Evolutionary conservation across 1,140 invertebrate species (phyloP).

Genomic region (Notospermus geniculatus): DNA sequence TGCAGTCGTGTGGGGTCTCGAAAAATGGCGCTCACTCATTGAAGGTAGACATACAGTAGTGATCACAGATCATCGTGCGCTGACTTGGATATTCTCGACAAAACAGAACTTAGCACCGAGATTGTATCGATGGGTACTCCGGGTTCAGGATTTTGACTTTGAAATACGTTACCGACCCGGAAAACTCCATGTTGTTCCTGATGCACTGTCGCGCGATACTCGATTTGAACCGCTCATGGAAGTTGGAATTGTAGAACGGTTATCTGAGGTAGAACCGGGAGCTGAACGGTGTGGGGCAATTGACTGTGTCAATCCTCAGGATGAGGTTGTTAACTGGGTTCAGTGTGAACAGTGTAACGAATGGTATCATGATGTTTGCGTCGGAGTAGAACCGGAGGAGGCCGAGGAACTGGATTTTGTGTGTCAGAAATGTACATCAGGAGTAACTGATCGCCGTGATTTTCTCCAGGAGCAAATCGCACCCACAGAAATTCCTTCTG

Average conservation of each 20-base stretch:
- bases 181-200: conserved; percentile 6
- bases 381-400: neutral
- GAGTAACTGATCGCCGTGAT: too few relatives aligned
- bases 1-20: neutral
- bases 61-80: conserved; percentile 4
- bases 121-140: conserved; percentile 1
- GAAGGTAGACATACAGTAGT: conserved; percentile 3
- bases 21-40: conserved; percentile 5
- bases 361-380: conserved; percentile 4
- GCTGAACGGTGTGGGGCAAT: neutral
- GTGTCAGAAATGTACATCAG: too few relatives aligned
- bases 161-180: neutral
- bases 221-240: neutral
- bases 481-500: too few relatives aligned
- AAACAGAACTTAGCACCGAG: neutral
- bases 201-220: neutral
- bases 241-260: too few relatives aligned
- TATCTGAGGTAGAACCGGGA: too few relatives aligned
- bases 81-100: neutral
- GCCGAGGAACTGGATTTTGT: too few relatives aligned
- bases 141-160: conserved; percentile 7
- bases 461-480: too few relatives aligned
- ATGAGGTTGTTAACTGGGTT: neutral
- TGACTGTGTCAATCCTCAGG: neutral
- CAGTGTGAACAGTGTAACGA: neutral